Evolutionary conservation across 2,888 invertebrate species (phyloP).

Genomic region (Drosophila prostipennis): DNA sequence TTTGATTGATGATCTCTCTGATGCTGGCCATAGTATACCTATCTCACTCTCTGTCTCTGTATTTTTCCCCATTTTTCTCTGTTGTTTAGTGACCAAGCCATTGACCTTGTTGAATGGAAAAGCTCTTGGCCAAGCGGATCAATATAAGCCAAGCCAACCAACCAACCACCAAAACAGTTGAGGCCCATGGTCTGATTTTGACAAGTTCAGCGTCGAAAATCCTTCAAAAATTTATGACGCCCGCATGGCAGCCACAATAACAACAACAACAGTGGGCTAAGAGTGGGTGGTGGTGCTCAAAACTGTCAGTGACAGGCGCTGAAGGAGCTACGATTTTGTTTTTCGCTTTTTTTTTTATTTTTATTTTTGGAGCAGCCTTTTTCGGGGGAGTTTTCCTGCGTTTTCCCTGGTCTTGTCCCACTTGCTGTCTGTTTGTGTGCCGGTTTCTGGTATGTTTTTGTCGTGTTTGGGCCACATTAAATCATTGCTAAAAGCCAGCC

Average conservation of each 20-base stretch:
- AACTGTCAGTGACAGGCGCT: slow-evolving; percentile 72
- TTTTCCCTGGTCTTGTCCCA: slow-evolving; percentile 52
- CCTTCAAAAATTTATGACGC: slow-evolving; percentile 81
- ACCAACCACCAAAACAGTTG: slow-evolving; percentile 45
- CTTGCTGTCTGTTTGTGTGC: slow-evolving; percentile 29
- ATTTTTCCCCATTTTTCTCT: slow-evolving; percentile 13
- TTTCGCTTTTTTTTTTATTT: slow-evolving; percentile 6
- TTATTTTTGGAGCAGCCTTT: slow-evolving; percentile 27
- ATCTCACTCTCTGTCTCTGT: slow-evolving; percentile 3
- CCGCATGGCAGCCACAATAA: slow-evolving; percentile 9
- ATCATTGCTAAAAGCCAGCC: slow-evolving; percentile 55
- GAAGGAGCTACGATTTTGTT: slow-evolving; percentile 46
- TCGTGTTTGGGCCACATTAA: slow-evolving; percentile 79
- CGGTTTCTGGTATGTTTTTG: slow-evolving; percentile 47
- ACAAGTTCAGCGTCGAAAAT: slow-evolving; percentile 83
- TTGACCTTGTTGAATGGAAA: slow-evolving; percentile 69
- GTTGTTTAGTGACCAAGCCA: slow-evolving; percentile 54
- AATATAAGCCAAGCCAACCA: slow-evolving; percentile 53
- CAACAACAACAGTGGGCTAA: slow-evolving; percentile 1
- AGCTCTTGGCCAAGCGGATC: slow-evolving; percentile 56
- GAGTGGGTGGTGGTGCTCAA: slow-evolving; percentile 22
- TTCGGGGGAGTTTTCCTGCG: slow-evolving; percentile 26
- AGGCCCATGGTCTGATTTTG: slow-evolving; percentile 78
- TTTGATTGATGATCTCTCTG: slow-evolving; percentile 78
- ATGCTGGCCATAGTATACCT: background rate